A percentile compares a stretch with the other conserved stretches of the same genome.
These are phyloP conservation scores for Leucoma salicis DNA, from an alignment of 2,888 invertebrate genomes.

Conservation along the genomic window DNA sequence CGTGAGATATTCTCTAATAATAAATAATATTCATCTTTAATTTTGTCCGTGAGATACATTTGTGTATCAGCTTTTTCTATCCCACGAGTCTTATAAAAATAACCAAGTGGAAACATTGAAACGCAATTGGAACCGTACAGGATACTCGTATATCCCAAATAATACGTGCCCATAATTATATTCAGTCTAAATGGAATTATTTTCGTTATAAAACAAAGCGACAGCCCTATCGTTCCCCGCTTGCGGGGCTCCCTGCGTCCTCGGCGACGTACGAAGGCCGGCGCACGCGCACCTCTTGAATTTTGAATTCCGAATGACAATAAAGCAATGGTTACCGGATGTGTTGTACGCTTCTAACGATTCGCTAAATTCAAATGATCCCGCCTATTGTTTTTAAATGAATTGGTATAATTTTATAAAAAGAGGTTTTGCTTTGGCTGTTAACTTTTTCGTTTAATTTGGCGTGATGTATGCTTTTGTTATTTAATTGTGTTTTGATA, in stretches of 20 bases:
- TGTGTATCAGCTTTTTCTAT: too few species aligned
- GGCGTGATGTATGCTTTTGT: conserved; percentile 11
- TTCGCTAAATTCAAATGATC: conserved; percentile 39
- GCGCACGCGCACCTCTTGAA: conserved; percentile 55
- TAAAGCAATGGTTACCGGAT: conserved; percentile 57
- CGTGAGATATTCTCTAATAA: too few species aligned
- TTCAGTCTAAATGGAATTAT: too few species aligned
- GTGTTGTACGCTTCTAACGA: conserved; percentile 44
- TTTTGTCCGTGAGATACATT: too few species aligned
- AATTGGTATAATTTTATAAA: conserved; percentile 12
- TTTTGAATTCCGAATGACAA: conserved; percentile 56
- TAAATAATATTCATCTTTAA: too few species aligned
- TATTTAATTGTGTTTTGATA: conserved; percentile 7
- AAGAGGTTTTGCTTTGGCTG: conserved; percentile 4
- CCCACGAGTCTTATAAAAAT: too few species aligned
- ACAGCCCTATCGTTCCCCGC: conserved; percentile 37
- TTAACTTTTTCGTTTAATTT: conserved; percentile 1
- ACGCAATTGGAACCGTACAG: too few species aligned
- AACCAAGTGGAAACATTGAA: too few species aligned
- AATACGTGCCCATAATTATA: too few species aligned
- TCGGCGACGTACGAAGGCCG: conserved; percentile 58
- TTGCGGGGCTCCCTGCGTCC: conserved; percentile 35
- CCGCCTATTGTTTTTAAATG: conserved; percentile 21
- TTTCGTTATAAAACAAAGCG: too few species aligned
- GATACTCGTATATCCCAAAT: too few species aligned